Evolutionary conservation across 2,797 vertebrate genomes (phyloP).

Genomic region (Tragelaphus eurycerus): DNA sequence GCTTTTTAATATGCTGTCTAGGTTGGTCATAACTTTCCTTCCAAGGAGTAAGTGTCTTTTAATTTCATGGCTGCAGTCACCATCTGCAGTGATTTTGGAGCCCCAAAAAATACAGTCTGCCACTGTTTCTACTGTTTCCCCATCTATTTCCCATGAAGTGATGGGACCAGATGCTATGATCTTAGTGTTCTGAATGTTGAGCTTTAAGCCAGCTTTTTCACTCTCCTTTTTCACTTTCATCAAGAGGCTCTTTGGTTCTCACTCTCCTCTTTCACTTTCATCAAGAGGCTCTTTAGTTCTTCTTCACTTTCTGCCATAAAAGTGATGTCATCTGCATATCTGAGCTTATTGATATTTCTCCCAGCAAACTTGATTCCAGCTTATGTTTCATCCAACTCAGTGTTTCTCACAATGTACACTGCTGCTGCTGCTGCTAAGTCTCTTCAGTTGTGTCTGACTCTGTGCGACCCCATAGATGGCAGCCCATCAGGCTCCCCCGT

Average conservation of each 20-base stretch:
- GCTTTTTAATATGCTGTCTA: not conserved
- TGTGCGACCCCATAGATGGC: no score
- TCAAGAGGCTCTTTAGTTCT: not conserved
- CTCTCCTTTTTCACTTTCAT: not conserved
- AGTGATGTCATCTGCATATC: not conserved
- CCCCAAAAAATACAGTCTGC: not conserved
- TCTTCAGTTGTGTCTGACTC: no score
- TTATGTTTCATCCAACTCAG: not conserved
- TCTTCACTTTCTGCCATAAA: not conserved
- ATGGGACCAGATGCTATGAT: not conserved
- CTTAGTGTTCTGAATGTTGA: not conserved
- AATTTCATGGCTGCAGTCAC: not conserved
- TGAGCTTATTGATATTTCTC: not conserved
- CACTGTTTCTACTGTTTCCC: not conserved
- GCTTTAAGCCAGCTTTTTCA: not conserved
- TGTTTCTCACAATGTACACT: not conserved
- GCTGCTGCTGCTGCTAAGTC: no score
- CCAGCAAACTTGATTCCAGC: not conserved
- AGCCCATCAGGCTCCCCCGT: no score
- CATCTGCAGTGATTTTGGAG: not conserved
- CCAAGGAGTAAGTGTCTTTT: not conserved
- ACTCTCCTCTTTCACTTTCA: not conserved
- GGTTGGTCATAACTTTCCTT: not conserved
- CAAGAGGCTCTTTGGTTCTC: not conserved
- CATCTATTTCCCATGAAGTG: not conserved